phyloP scores from a whole-genome alignment of 1,140 invertebrate species.

The Argopecten irradians region DNA sequence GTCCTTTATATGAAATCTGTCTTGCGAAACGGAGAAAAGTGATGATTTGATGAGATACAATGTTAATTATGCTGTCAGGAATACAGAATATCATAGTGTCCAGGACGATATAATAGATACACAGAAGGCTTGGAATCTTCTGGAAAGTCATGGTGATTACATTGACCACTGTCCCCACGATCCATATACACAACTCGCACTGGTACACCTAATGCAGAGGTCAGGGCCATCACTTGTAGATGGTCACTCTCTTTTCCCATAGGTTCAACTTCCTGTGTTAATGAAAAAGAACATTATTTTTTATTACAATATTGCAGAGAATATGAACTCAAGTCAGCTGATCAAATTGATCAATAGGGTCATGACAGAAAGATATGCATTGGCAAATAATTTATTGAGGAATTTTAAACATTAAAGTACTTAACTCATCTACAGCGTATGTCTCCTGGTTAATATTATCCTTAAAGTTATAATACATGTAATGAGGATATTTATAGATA shows the following conservation, averaged over 20 bases:
- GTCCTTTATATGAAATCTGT: too few species aligned
- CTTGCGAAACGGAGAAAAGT: too few species aligned
- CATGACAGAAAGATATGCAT: too few species aligned
- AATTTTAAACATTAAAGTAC: too few species aligned
- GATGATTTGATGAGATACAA: background rate
- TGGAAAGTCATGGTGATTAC: slow-evolving; percentile 94
- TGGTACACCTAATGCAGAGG: slow-evolving; percentile 89
- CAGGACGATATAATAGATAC: slow-evolving; percentile 94
- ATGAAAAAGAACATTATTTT: slow-evolving; percentile 35
- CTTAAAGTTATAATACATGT: too few species aligned
- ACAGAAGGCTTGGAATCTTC: slow-evolving; percentile 86
- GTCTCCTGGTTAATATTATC: too few species aligned
- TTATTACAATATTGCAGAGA: background rate
- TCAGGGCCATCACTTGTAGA: slow-evolving; percentile 97
- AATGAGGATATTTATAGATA: too few species aligned
- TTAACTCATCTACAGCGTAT: too few species aligned
- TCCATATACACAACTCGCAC: slow-evolving; percentile 97
- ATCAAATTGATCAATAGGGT: too few species aligned
- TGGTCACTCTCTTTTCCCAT: slow-evolving; percentile 99
- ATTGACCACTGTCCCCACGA: slow-evolving; percentile 85
- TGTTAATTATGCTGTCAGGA: slow-evolving; percentile 38
- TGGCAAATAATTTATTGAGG: background rate
- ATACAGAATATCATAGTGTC: slow-evolving; percentile 98
- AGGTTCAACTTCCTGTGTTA: slow-evolving; percentile 88
- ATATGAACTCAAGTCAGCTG: too few species aligned